phyloP scores from a whole-genome alignment of 2,888 invertebrate species.

The Cheilosia urbana region DNA sequence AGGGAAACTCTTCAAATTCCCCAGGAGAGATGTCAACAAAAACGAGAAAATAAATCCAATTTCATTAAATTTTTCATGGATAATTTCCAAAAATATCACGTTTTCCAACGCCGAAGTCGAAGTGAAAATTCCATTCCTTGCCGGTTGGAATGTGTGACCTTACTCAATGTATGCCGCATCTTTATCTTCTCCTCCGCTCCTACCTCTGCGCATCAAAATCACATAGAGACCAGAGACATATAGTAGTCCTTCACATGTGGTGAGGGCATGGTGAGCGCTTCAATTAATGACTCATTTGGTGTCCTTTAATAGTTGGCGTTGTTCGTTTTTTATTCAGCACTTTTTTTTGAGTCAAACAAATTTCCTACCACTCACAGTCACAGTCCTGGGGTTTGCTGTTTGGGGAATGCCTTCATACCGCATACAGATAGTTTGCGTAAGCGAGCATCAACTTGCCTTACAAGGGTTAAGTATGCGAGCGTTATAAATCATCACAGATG shows the following conservation, averaged over 20 bases:
- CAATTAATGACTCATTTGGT: constrained; percentile 75
- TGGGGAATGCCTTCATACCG: constrained; percentile 47
- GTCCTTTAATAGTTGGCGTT: constrained; percentile 72
- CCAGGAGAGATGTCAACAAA: constrained; percentile 9
- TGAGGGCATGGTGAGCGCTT: constrained; percentile 67
- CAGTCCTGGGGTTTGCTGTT: not conserved
- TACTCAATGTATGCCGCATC: constrained; percentile 51
- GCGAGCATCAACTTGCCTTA: constrained; percentile 10
- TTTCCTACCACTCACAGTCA: constrained; percentile 31
- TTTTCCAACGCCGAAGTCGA: constrained; percentile 37
- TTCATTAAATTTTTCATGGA: constrained; percentile 37
- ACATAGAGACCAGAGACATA: not conserved
- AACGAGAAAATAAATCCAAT: constrained; percentile 16
- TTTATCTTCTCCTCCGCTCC: not conserved
- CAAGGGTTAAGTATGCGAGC: constrained; percentile 70
- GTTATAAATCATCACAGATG: constrained; percentile 70
- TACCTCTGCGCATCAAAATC: not conserved
- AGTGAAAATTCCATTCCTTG: constrained; percentile 61
- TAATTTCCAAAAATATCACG: constrained; percentile 65
- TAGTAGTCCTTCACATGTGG: constrained; percentile 65
- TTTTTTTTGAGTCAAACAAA: constrained; percentile 36
- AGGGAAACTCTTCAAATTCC: not conserved
- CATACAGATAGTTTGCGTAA: constrained; percentile 14
- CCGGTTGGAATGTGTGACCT: constrained; percentile 65
- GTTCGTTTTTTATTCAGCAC: constrained; percentile 21